Base-by-base conservation (phyloP, 2,113 vertebrate genomes). In the Nothoprocta pentlandii region DNA sequence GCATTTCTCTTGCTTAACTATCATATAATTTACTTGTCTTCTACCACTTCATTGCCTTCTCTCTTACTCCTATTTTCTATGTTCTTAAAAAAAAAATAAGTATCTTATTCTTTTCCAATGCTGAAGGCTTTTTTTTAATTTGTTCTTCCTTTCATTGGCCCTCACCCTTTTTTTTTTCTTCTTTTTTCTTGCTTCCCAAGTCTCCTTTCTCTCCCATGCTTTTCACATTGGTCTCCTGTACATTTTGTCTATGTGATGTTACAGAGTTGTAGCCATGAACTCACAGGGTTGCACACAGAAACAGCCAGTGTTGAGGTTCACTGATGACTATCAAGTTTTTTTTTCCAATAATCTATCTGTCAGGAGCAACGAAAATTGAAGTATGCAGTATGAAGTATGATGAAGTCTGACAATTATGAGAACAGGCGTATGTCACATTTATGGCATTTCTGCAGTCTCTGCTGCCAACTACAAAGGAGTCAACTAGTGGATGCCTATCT, bases 1-100 rank as follows among this genome's bases (percentile, higher is more conserved):
- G 47, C 84, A 73, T 95, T 95, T 92, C 53, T 95, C 86, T 76
- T 89, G 61, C 92, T 94, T 92, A 96, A 95, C 91, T 92, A 93
- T 95, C 94, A 84, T 91, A 39, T 92, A 96, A 96, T 95, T 96
- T 96, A 95, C 95, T 95, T 94, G 92, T 96, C 92, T 96, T 49
- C 84, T 95, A 96, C 92, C 89, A 89, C 39, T 96, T 86, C 56
- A 90, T 93, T 95, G 82, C 15, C 34, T 90, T 93, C 62, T 90
- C 71, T 93, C 75, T 91, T 83, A 67, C 46, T 90, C 16, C 46
- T 83, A 32, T 96, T 79, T 96, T 92, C 86, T 41, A 51, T 69
- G 42, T 84, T 93, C 77, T 92, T 79, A 61, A 15, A 51, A 93
- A 86, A 92, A 93, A 86, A 92, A 84, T 74, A 78, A 78, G 51